These are phyloP conservation scores for Oreochromis spilurus DNA, from an alignment of 2,113 vertebrate species.

Conservation along the genomic window DNA sequence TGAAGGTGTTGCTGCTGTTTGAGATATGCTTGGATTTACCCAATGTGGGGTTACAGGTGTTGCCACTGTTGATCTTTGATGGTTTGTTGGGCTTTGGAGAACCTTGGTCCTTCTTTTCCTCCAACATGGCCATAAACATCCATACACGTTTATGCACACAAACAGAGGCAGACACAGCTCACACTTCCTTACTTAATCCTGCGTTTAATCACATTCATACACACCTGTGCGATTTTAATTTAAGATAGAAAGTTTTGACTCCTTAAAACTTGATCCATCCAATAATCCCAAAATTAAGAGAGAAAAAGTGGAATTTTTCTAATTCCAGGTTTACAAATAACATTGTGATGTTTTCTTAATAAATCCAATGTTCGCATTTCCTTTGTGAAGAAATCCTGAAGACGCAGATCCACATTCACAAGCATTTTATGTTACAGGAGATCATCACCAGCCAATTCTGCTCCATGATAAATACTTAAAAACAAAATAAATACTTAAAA, in stretches of 20 bases:
- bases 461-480: background rate
- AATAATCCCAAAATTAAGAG: background rate
- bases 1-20: background rate
- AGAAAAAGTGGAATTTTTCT: background rate
- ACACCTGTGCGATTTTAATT: background rate
- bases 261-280: background rate
- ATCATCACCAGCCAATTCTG: background rate
- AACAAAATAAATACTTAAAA: background rate
- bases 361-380: background rate
- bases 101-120: conserved; percentile 5
- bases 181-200: background rate
- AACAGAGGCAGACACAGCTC: background rate
- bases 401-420: background rate
- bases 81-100: background rate
- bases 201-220: background rate
- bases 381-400: background rate
- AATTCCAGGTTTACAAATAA: background rate
- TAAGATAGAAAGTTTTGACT: background rate
- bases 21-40: background rate
- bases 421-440: background rate
- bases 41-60: background rate
- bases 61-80: background rate
- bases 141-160: background rate
- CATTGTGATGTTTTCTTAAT: background rate
- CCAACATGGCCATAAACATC: conserved; percentile 28